Evolutionary conservation across 2,797 vertebrate species (phyloP), one percentile per base, ranked within the genome.

Genomic region (Hyperoplus immaculatus): DNA sequence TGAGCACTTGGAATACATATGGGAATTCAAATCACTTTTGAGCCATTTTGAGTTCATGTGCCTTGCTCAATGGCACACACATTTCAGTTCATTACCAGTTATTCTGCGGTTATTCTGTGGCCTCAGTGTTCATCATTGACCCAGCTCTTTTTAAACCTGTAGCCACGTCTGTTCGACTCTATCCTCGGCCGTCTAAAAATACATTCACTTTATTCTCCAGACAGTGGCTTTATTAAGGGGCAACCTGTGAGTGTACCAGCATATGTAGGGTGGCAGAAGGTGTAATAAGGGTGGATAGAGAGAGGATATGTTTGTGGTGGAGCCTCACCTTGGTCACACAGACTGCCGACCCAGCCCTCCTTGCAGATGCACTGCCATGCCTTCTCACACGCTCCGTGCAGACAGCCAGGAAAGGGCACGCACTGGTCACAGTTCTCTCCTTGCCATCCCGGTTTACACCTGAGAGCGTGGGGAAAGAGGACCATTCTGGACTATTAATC

Each of bases 361-460:
- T 96, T 86, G 39, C 98, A 99, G 63, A 96, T 1, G 74, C 98
- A 99, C 87, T 99, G 96, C 96, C 97, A 97, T 43, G 97, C 96
- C 62, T 95, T 96, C 78, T 92, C 85, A 65, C 98, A 99, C 47
- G 90, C 81, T 75, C 98, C 97, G 0, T 98, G 96, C 75, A 95
- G 67, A 38, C 98, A 99, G 49, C 97, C 97, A 0, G 96, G 96
- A 76, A 96, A 95, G 43, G 96, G 94, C 74, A 97, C 53, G 4
- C 98, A 99, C 65, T 91, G 94, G 80, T 97, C 92, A 80, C 98
- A 99, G 47, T 95, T 84, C 64, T 93, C 92, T 16, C 98, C 98
- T 70, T 96, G 94, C 98, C 98, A 99, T 39, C 98, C 98, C 7
- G 96, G 89, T 55, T 95, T 97, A 85, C 98, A 99, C 90, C 98